Base-by-base conservation (phyloP, 2,113 vertebrate species). In the Mionectes macconnelli region DNA sequence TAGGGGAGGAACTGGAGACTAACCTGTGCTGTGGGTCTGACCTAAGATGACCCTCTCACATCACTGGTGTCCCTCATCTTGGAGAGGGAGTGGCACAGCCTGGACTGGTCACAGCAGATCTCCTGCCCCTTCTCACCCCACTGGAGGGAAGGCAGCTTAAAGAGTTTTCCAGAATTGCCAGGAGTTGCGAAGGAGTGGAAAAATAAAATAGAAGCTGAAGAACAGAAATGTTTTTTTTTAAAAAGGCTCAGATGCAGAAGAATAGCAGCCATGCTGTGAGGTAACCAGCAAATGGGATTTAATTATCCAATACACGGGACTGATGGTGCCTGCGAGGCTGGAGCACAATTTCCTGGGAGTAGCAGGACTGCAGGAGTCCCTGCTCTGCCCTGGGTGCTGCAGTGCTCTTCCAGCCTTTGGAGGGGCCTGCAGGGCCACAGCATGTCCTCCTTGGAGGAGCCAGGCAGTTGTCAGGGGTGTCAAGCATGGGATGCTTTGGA, bases 201-300 rank as follows among this genome's bases (percentile, higher is more conserved):
- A 76, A 88, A 79, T 50, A 49, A 93, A 89, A 95, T 42, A 63
- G 88, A 70, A 85, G 12, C 83, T 60, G 83, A 74, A 90, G 81
- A 93, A 68, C 50, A 91, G 81, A 79, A 86, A 59, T 94, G 42
- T 70, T 57, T 42, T 77, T 25, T 40, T 30, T n/a, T n/a, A n/a
- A n/a, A 56, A 95, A 28, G 37, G 90, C 87, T 96, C 80, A 55
- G 93, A 94, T 94, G 97, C 59, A 2, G 83, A 96, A 88, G 96
- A 97, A 98, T 96, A 92, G 97, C 96, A 90, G 89, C 87, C 91
- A 1, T 96, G 97, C 98, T 97, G 97, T 75, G 97, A 97, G 96
- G 97, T 97, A 97, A 97, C 96, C 42, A 42, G 95, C 97, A 98
- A 97, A 96, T 83, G 80, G 94, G 57, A 96, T 98, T 97, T 98